These are phyloP conservation scores for Ennomos erosarius DNA, from an alignment of 2,888 invertebrate species.

Conservation along the genomic window DNA sequence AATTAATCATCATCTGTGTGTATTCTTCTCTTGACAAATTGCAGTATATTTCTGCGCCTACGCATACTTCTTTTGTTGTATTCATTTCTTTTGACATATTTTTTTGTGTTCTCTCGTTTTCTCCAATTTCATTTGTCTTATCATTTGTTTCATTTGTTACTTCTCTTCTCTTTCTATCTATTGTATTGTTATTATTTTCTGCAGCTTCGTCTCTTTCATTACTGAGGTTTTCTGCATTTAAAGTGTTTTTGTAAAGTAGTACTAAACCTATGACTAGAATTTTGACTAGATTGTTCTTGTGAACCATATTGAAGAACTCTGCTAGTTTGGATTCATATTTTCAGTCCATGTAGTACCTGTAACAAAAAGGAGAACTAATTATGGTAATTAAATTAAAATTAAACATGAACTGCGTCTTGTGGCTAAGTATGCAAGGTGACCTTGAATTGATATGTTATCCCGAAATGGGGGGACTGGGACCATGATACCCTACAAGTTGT, in stretches of 20 bases:
- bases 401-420: too few species aligned
- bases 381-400: too few species aligned
- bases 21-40: constrained; percentile 86
- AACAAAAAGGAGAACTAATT: constrained; percentile 15
- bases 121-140: constrained; percentile 24
- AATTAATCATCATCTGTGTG: constrained; percentile 84
- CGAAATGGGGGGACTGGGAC: too few species aligned
- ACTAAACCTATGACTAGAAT: constrained; percentile 22
- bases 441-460: too few species aligned
- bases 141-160: neutral
- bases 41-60: constrained; percentile 74
- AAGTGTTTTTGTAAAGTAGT: constrained; percentile 10
- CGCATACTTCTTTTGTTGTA: constrained; percentile 57
- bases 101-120: constrained; percentile 5
- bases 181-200: neutral
- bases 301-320: constrained; percentile 11
- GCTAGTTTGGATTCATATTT: neutral
- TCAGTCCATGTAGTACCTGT: constrained; percentile 21
- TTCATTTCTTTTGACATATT: constrained; percentile 30
- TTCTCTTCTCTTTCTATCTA: neutral
- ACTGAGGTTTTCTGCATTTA: constrained; percentile 1
- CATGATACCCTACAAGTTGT: too few species aligned
- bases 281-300: constrained; percentile 21
- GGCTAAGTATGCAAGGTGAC: too few species aligned
- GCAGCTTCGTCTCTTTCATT: neutral